Percentiles rank a stretch among this genome's conserved stretches.
phyloP scores from a whole-genome alignment of 2,113 vertebrate genomes.

The Butorides virescens region DNA sequence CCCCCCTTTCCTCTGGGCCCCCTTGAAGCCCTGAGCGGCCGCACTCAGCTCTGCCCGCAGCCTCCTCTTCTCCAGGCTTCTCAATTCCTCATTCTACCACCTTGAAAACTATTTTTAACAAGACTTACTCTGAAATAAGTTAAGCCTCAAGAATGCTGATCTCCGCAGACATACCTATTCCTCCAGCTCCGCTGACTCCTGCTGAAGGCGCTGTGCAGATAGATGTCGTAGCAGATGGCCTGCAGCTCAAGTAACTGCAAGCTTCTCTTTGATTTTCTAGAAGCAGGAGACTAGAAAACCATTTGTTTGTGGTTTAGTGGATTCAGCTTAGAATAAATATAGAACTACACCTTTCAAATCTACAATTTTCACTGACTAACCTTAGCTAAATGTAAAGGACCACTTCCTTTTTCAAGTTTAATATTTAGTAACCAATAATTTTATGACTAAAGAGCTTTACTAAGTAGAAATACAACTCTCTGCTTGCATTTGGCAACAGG shows the following conservation, averaged over 20 bases:
- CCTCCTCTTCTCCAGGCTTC: background rate
- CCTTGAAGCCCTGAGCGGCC: no score
- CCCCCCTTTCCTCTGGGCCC: no score
- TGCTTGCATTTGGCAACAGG: background rate
- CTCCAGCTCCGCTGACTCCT: background rate
- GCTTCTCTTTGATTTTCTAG: conserved; percentile 58
- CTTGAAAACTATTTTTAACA: background rate
- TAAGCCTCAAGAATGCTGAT: conserved; percentile 7
- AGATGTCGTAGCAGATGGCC: conserved; percentile 32
- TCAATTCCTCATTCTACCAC: background rate
- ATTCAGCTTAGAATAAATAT: conserved; percentile 69
- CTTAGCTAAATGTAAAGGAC: conserved; percentile 66
- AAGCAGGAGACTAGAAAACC: conserved; percentile 57
- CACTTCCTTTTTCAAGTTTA: conserved; percentile 63
- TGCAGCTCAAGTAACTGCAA: conserved; percentile 68
- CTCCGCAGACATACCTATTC: background rate
- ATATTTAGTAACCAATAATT: conserved; percentile 79
- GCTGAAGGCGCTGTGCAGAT: conserved; percentile 5
- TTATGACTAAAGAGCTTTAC: conserved; percentile 50
- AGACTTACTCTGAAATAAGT: conserved; percentile 24
- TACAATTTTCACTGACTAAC: conserved; percentile 68
- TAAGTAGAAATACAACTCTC: background rate
- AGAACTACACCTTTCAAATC: conserved; percentile 67
- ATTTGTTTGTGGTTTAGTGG: conserved; percentile 71
- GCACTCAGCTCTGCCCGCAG: no score